Conservation (phyloP, 2,797 vertebrate species). For the Natrix natrix region DNA sequence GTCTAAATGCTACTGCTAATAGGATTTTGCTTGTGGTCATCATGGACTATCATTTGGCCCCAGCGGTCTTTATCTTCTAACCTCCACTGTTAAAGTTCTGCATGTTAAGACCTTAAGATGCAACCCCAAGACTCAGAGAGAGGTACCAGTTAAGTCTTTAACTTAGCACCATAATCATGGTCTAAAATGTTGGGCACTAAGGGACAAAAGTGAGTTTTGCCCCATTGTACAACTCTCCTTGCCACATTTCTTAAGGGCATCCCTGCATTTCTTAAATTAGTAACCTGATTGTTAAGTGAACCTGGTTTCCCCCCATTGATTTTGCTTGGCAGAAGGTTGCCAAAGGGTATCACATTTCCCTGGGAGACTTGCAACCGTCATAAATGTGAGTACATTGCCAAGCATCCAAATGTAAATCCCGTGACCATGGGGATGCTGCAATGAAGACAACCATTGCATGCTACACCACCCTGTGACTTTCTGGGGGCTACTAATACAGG, state of each 20-base stretch:
- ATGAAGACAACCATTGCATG: too few relatives aligned
- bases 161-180: neutral
- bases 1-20: neutral
- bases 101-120: neutral
- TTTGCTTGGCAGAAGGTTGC: too few relatives aligned
- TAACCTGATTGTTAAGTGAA: neutral
- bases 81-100: neutral
- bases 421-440: too few relatives aligned
- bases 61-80: neutral
- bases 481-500: neutral
- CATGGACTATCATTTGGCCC: neutral
- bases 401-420: too few relatives aligned
- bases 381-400: too few relatives aligned
- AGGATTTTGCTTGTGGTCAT: neutral
- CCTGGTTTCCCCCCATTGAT: neutral
- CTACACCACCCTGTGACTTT: neutral
- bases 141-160: neutral
- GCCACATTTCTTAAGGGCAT: neutral
- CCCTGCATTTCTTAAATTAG: neutral
- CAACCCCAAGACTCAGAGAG: neutral
- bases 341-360: too few relatives aligned
- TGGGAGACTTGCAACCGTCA: rapidly evolving
- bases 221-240: neutral
- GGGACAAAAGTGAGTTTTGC: neutral
- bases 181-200: neutral